Evolutionary conservation across 2,888 invertebrate genomes (phyloP).

Genomic region (Drosophila maculinotata): DNA sequence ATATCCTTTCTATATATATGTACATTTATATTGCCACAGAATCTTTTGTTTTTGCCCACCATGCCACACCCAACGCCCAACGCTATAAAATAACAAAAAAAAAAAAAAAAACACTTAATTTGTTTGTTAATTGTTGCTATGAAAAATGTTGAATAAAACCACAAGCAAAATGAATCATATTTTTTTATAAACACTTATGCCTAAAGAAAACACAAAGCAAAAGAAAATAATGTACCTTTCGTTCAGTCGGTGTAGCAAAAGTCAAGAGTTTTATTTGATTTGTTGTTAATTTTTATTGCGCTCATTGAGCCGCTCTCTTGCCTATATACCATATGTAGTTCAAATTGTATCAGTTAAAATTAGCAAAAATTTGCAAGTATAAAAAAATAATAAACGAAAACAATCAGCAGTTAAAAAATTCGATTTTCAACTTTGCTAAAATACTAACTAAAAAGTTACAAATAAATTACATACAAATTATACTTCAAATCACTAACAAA

Average conservation of each 20-base stretch:
- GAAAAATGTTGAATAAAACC: slow-evolving; percentile 48
- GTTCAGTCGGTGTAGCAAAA: slow-evolving; percentile 41
- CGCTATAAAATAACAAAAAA: slow-evolving; percentile 26
- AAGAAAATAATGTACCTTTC: slow-evolving; percentile 63
- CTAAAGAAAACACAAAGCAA: slow-evolving; percentile 13
- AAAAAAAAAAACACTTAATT: slow-evolving; percentile 43
- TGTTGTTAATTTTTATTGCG: slow-evolving; percentile 53
- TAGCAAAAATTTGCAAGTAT: slow-evolving; percentile 14
- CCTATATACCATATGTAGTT: slow-evolving; percentile 40
- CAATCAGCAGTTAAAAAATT: slow-evolving; percentile 57
- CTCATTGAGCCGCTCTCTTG: slow-evolving; percentile 1
- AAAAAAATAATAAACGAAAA: slow-evolving; percentile 27
- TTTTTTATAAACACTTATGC: slow-evolving; percentile 44
- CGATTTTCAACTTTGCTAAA: slow-evolving; percentile 58
- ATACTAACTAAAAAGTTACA: slow-evolving; percentile 40
- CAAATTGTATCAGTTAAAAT: slow-evolving; percentile 52
- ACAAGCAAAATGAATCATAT: slow-evolving; percentile 44
- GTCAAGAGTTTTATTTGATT: slow-evolving; percentile 36
- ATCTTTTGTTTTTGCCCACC: slow-evolving; percentile 42
- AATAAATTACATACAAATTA: slow-evolving; percentile 55
- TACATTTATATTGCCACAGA: slow-evolving; percentile 23
- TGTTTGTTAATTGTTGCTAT: slow-evolving; percentile 76
- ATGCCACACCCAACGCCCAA: slow-evolving; percentile 45
- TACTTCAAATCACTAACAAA: slow-evolving; percentile 43
- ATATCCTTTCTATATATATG: slow-evolving; percentile 8